Evolutionary conservation across 2,797 vertebrate genomes (phyloP).

Genomic region (Rhinogobio ventralis): DNA sequence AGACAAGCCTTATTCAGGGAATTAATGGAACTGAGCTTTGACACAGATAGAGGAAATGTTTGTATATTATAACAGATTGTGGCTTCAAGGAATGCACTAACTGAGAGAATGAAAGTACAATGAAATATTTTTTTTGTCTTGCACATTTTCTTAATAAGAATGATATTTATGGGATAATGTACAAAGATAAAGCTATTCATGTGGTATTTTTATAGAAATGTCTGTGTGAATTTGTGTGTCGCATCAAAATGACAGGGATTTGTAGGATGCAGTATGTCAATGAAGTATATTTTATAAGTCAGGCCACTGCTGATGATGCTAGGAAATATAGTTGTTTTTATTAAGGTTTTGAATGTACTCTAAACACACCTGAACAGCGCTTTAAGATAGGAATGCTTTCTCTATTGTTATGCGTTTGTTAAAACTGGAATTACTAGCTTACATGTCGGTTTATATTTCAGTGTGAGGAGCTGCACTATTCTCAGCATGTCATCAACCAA

Average conservation of each 20-base stretch:
- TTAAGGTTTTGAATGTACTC: constrained; percentile 2
- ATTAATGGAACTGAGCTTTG: not conserved
- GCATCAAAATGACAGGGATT: not conserved
- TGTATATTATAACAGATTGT: not conserved
- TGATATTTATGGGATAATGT: constrained; percentile 17
- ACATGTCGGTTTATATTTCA: not conserved
- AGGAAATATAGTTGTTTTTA: not conserved
- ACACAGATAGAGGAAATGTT: not conserved
- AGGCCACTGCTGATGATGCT: not conserved
- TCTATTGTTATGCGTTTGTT: not conserved
- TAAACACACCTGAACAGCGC: too few species aligned
- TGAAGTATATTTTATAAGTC: not conserved
- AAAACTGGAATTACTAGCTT: not conserved
- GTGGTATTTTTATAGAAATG: constrained; percentile 32
- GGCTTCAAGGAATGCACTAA: constrained; percentile 6
- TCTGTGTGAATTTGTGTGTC: not conserved
- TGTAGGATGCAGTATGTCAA: not conserved
- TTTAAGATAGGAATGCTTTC: not conserved
- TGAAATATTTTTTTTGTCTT: constrained; percentile 5
- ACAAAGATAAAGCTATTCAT: not conserved
- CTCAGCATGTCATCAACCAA: not conserved
- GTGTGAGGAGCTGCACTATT: not conserved
- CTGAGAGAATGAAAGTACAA: not conserved
- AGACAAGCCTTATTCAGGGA: not conserved
- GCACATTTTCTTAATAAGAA: not conserved